phyloP scores from a whole-genome alignment of 2,888 invertebrate species.

The Chloromyia formosa region DNA sequence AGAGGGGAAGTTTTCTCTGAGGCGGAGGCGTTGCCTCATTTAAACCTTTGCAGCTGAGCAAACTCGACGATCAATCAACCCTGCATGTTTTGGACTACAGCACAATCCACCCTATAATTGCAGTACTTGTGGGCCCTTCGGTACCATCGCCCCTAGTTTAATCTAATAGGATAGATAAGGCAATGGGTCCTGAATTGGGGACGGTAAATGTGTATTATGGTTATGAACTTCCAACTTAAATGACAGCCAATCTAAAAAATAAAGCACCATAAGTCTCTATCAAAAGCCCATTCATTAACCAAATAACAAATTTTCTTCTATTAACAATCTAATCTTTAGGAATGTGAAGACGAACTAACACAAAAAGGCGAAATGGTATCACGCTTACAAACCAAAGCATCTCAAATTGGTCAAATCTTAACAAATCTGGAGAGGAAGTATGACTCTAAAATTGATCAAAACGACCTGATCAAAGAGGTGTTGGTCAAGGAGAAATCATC shows the following conservation, averaged over 20 bases:
- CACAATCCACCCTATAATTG: too few species aligned
- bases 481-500: slow-evolving; percentile 65
- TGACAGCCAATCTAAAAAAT: background rate
- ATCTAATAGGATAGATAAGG: too few species aligned
- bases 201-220: too few species aligned
- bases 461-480: slow-evolving; percentile 73
- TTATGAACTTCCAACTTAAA: too few species aligned
- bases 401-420: slow-evolving; percentile 93
- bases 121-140: too few species aligned
- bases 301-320: slow-evolving; percentile 43
- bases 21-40: too few species aligned
- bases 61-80: too few species aligned
- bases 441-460: slow-evolving; percentile 67
- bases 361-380: slow-evolving; percentile 96
- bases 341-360: slow-evolving; percentile 94
- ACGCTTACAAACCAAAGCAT: slow-evolving; percentile 93
- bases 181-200: too few species aligned
- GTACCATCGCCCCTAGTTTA: too few species aligned
- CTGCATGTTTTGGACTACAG: too few species aligned
- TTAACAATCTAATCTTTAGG: slow-evolving; percentile 67
- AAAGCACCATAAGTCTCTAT: background rate
- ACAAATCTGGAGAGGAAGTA: slow-evolving; percentile 83
- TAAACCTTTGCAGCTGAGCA: too few species aligned
- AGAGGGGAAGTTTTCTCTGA: too few species aligned
- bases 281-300: background rate